Evolutionary conservation across 2,797 vertebrate genomes (phyloP), one percentile per base, ranked within the genome.

Genomic region (Gallinago solitaria): DNA sequence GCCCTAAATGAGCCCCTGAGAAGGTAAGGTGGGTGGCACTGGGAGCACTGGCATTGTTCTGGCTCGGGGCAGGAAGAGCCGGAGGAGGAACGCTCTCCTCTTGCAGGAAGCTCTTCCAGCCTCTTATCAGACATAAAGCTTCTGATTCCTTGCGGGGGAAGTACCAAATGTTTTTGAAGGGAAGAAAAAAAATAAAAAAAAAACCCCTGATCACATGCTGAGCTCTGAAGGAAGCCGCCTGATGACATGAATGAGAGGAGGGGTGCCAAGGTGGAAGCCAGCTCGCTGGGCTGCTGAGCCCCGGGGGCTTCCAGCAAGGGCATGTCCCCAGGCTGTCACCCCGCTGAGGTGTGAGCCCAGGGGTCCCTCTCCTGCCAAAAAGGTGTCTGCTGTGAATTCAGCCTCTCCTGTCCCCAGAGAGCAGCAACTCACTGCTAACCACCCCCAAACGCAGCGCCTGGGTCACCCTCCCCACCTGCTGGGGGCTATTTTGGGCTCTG

Each of bases 71-170:
- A 96, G 96, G 96, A 96, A 96, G 81, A 87, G 95, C 18, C 32
- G 60, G 87, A 57, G 68, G 70, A 87, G 93, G 75, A 94, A 90
- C 75, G 95, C 83, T 90, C 94, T 81, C 35, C 94, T 35, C 10
- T 53, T 53, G 88, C 96, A 96, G 94, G 96, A 96, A 96, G 91
- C 94, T 83, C 63, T 54, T 94, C 77, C 95, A 95, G 95, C 45
- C 78, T 76, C 90, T 95, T 89, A 94, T 94, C 95, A 93, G 78
- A 50, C 92, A 89, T 9, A 95, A 50, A 95, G 93, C 86, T 96
- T 28, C 81, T 87, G 41, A 67, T 82, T 95, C 32, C 81, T 93
- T 90, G 91, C 5, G 53, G 93, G 95, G 94, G 91, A 96, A 97
- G 91, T 30, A 95, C 68, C 93, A 94, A 95, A 93, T 89, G 81